Conservation (phyloP, 2,113 vertebrate genomes). For the Copsychus sechellarum region DNA sequence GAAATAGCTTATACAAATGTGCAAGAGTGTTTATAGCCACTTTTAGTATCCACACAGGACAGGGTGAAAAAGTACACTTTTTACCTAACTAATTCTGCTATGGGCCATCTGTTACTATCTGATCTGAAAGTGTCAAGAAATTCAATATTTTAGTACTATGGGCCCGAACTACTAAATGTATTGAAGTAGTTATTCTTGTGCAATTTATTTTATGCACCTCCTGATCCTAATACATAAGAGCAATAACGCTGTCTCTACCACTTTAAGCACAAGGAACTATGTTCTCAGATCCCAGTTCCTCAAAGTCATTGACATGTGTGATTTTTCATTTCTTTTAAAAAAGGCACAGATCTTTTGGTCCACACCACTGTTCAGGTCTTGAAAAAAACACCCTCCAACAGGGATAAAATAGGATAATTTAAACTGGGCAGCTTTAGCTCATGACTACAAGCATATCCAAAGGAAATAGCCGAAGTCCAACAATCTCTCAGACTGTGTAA, state of each 20-base stretch:
- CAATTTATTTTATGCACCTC: background rate
- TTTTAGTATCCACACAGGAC: background rate
- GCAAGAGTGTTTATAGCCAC: background rate
- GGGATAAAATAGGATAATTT: background rate
- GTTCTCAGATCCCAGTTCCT: background rate
- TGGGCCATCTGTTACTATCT: background rate
- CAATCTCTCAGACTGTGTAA: background rate
- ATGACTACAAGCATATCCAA: background rate
- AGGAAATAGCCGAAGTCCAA: background rate
- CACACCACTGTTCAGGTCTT: background rate
- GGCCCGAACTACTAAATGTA: background rate
- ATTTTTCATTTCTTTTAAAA: background rate
- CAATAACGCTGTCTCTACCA: background rate
- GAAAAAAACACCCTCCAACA: background rate
- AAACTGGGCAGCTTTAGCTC: background rate
- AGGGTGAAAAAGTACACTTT: background rate
- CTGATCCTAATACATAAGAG: background rate
- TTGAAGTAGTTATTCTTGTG: background rate
- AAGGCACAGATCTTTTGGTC: background rate
- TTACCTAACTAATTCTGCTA: background rate
- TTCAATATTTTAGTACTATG: background rate
- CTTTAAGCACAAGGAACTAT: background rate
- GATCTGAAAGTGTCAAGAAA: background rate
- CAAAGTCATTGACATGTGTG: background rate
- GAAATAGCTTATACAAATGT: background rate